Evolutionary conservation across 1,140 invertebrate species (phyloP).

Genomic region (Meloidogyne chitwoodi): DNA sequence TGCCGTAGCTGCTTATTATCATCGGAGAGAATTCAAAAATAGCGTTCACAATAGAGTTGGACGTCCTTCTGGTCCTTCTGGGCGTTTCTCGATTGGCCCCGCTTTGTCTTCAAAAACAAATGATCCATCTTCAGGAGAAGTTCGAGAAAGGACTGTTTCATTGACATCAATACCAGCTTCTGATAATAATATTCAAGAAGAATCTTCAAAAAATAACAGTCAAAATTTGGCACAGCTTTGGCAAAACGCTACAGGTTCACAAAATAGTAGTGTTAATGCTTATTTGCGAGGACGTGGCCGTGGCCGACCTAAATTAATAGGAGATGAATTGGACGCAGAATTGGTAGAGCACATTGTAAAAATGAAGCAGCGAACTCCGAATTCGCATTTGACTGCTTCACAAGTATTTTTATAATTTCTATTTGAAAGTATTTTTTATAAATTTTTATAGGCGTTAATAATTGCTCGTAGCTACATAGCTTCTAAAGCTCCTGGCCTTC

Average conservation of each 20-base stretch:
- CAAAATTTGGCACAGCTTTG: constrained; percentile 5
- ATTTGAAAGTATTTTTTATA: background rate
- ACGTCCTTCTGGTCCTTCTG: background rate
- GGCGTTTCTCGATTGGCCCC: background rate
- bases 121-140: background rate
- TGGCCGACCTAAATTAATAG: constrained; percentile 57
- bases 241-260: background rate
- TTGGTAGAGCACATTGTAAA: constrained; percentile 57
- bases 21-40: constrained; percentile 38
- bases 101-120: background rate
- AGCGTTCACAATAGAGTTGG: background rate
- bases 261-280: constrained; percentile 15
- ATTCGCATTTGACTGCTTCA: constrained; percentile 53
- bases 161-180: background rate
- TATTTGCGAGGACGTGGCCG: constrained; percentile 53
- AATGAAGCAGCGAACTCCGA: constrained; percentile 44
- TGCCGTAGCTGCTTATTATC: constrained; percentile 46
- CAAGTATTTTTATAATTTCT: background rate
- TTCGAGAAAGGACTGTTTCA: background rate
- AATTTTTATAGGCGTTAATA: constrained; percentile 36
- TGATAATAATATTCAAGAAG: background rate
- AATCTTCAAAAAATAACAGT: background rate
- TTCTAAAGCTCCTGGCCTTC: constrained; percentile 50
- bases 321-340: constrained; percentile 58
- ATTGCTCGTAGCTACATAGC: constrained; percentile 51